Percentiles rank a stretch among this genome's conserved stretches.
Conservation (phyloP, 2,113 vertebrate species). For the Apteryx owenii region DNA sequence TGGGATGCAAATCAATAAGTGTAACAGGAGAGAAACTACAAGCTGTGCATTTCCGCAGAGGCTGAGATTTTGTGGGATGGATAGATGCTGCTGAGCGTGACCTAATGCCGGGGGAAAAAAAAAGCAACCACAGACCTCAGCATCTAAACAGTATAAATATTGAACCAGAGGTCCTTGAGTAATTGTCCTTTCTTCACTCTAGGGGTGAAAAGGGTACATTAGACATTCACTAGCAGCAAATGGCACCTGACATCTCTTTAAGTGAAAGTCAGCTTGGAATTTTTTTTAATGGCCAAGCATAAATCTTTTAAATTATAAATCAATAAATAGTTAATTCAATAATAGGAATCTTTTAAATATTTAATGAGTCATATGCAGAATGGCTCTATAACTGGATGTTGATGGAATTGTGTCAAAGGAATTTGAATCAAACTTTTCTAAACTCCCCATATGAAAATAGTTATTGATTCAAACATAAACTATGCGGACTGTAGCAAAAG, state of each 20-base stretch:
- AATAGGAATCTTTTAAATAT: constrained; percentile 95
- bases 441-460: constrained; percentile 20
- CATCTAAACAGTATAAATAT: constrained; percentile 75
- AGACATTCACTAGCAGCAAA: constrained; percentile 81
- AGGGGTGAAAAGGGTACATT: constrained; percentile 72
- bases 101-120: constrained; percentile 62
- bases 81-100: constrained; percentile 72
- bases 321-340: constrained; percentile 99
- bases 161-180: constrained; percentile 77
- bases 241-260: constrained; percentile 78
- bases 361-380: constrained; percentile 83
- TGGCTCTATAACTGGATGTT: constrained; percentile 53
- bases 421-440: constrained; percentile 44
- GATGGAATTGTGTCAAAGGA: constrained; percentile 56
- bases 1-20: constrained; percentile 78
- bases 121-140: constrained; percentile 59
- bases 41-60: constrained; percentile 74
- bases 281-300: constrained; percentile 84
- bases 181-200: constrained; percentile 72
- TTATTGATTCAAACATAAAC: constrained; percentile 53
- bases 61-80: constrained; percentile 56
- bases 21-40: constrained; percentile 53
- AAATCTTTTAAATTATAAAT: constrained; percentile 99
- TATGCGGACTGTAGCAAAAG: background rate
- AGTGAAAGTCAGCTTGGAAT: constrained; percentile 79